Evolutionary conservation across 2,888 invertebrate species (phyloP).

Genomic region (Empis livida): DNA sequence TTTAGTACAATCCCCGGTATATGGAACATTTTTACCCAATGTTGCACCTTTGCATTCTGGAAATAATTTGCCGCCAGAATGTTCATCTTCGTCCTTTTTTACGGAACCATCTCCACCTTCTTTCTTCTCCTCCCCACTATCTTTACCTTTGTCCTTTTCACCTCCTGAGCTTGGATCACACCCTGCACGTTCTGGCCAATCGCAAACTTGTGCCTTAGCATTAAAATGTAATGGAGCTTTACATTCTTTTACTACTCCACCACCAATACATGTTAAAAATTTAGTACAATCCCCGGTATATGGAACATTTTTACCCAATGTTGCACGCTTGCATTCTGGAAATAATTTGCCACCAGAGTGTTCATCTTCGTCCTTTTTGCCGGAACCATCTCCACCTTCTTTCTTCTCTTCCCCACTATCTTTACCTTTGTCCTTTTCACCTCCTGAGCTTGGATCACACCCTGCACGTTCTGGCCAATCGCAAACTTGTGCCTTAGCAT

Average conservation of each 20-base stretch:
- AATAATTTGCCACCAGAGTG: constrained; percentile 11
- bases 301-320: constrained; percentile 14
- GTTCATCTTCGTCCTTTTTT: too few species aligned
- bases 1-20: constrained; percentile 20
- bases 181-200: constrained; percentile 8
- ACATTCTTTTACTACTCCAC: constrained; percentile 3
- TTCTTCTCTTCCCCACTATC: too few species aligned
- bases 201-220: constrained; percentile 8
- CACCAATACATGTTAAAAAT: constrained; percentile 21
- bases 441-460: constrained; percentile 7
- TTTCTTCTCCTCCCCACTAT: too few species aligned
- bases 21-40: constrained; percentile 15
- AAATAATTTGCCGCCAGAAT: too few species aligned
- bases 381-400: not conserved
- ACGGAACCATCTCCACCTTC: too few species aligned
- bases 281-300: constrained; percentile 21
- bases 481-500: not conserved
- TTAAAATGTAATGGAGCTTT: not conserved
- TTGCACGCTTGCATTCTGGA: constrained; percentile 10
- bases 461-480: constrained; percentile 21
- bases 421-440: too few species aligned
- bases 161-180: not conserved
- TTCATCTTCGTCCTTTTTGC: constrained; percentile 9
- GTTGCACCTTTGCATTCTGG: constrained; percentile 10
- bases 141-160: too few species aligned